Conservation (phyloP, 2,797 vertebrate species). For the Enteromius afrohamiltoni region DNA sequence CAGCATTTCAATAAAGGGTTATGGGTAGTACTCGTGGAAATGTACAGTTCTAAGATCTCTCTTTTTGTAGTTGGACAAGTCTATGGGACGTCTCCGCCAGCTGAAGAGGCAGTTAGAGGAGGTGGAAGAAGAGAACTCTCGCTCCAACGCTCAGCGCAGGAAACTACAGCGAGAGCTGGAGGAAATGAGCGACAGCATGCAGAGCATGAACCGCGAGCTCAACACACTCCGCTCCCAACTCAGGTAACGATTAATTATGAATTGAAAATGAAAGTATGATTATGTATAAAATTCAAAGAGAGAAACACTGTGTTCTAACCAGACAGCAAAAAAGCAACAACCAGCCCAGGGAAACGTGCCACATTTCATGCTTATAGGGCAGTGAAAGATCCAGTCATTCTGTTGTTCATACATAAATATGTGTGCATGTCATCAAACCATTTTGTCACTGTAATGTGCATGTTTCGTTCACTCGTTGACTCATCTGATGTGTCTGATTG, state of each 20-base stretch:
- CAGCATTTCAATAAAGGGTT: neutral
- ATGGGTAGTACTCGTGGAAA: neutral
- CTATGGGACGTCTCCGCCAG: constrained; percentile 87
- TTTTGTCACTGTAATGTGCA: constrained; percentile 22
- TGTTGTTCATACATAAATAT: constrained; percentile 12
- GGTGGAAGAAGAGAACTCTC: constrained; percentile 90
- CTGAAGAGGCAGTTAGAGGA: constrained; percentile 92
- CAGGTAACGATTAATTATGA: constrained; percentile 73
- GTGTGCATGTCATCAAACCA: constrained; percentile 37
- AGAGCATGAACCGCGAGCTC: constrained; percentile 89
- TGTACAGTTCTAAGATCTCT: neutral
- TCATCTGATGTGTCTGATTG: constrained; percentile 50
- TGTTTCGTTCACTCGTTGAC: constrained; percentile 29
- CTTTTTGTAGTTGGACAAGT: constrained; percentile 84
- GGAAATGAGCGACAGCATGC: constrained; percentile 84
- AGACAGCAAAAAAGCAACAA: neutral
- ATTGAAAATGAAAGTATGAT: too few species aligned
- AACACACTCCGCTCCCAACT: constrained; percentile 86
- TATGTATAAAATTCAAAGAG: neutral
- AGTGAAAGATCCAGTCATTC: neutral
- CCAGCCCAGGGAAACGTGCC: neutral
- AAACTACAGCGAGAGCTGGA: constrained; percentile 91
- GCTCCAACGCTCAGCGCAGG: constrained; percentile 87
- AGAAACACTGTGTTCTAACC: neutral
- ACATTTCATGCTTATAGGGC: neutral